Conservation (phyloP, 2,113 vertebrate genomes). For the Rissa tridactyla region DNA sequence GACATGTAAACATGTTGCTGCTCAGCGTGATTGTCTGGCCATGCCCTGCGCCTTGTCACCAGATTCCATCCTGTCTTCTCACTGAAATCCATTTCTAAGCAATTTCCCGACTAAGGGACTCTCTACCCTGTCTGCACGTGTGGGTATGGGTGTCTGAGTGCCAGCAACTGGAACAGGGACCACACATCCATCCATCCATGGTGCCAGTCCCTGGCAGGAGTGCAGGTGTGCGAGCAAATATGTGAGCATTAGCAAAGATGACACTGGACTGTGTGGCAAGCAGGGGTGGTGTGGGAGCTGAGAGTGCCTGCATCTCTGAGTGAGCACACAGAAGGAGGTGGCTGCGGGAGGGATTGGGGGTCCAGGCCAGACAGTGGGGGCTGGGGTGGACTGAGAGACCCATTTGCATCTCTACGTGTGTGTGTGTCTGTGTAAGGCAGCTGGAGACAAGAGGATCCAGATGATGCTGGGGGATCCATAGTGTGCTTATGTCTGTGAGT, state of each 20-base stretch:
- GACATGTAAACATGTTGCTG: not conserved
- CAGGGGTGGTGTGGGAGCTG: not conserved
- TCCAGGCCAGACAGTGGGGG: too few relatives aligned
- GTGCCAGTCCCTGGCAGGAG: not conserved
- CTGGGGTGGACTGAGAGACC: not conserved
- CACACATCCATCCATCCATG: fast-evolving
- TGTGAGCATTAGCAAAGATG: not conserved
- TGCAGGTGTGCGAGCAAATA: not conserved
- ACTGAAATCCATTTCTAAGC: not conserved
- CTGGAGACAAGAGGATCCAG: not conserved
- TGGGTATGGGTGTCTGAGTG: not conserved
- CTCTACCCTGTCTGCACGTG: fast-evolving
- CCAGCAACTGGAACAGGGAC: not conserved
- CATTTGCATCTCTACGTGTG: fast-evolving
- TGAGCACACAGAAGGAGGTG: not conserved
- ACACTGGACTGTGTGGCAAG: fast-evolving
- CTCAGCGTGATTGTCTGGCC: fast-evolving
- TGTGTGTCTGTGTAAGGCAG: not conserved
- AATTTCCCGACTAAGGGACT: not conserved
- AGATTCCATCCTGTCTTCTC: not conserved
- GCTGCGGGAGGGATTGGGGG: not conserved
- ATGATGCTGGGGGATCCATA: not conserved
- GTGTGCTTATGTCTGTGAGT: not conserved
- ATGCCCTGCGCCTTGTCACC: not conserved
- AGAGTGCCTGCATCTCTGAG: fast-evolving